Base-by-base conservation (phyloP, 1,140 invertebrate species). In the Rhynchophorus ferrugineus region DNA sequence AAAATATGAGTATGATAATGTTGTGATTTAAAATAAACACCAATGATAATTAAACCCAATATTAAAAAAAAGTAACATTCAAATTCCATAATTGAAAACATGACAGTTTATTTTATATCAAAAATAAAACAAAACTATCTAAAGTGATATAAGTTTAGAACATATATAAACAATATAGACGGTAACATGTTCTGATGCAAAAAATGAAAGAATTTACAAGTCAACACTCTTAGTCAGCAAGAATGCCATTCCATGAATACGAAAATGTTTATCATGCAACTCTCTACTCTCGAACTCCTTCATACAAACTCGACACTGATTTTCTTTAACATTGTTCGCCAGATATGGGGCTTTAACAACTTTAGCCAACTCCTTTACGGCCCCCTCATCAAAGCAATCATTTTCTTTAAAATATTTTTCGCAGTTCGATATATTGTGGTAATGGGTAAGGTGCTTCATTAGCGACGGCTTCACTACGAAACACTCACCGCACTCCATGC, bases 221-320 rank as follows among this genome's bases (percentile, higher is more conserved):
- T n/a, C n/a, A n/a, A n/a, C n/a, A n/a, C n/a, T n/a, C n/a, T n/a
- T n/a, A n/a, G n/a, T 73, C 57, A 70, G 74, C 2, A 83, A 60
- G 64, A 83, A 83, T 3, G 81, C 80, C 80, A 82, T 83, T 1
- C 81, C 81, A 64, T 83, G 82, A 18, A 77, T 73, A 57, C 81
- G 70, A 19, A 79, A 75, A 63, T 83, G 82, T 66, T 80, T 82
- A 56, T 74, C 69, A 50, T 77, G 68, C 43, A 76, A 74, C 21
- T 75, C 69, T 1, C 69, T 57, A 59, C 76, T 68, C 17, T 76
- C 71, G 65, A 81, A 83, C 46, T 78, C 69, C 33, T 78, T 74
- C 61, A 71, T 73, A 59, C 82, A 84, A 50, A 83, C 79, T 59
- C 72, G 70, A 57, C 82, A 84, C 60, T 83, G 79, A 67, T 83